phyloP scores from a whole-genome alignment of 2,113 vertebrate species.

The Prunella fulvescens region DNA sequence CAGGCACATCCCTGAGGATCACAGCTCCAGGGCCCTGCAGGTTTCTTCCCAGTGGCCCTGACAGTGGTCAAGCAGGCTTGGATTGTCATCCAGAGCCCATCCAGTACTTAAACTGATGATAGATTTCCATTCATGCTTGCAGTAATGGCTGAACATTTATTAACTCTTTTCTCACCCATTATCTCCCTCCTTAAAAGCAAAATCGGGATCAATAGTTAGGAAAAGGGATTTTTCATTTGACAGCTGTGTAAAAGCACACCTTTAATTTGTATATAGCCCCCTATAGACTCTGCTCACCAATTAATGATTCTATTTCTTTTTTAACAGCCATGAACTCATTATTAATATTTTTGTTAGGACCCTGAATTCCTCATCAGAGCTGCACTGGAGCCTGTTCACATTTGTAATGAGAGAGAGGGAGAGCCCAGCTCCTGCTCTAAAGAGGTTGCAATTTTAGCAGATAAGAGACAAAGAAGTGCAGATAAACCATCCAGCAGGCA shows the following conservation, averaged over 20 bases:
- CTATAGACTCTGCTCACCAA: not conserved
- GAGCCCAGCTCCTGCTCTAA: not conserved
- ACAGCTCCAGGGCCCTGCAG: not conserved
- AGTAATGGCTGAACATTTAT: slow-evolving; percentile 64
- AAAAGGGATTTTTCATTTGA: slow-evolving; percentile 8
- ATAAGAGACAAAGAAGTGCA: not conserved
- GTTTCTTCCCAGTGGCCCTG: not conserved
- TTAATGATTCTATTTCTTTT: not conserved
- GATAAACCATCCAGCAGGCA: not conserved
- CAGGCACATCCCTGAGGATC: fast-evolving
- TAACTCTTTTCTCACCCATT: slow-evolving; percentile 68
- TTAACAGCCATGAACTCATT: not conserved
- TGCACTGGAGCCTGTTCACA: not conserved
- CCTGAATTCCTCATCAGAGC: not conserved
- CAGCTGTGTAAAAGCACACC: not conserved
- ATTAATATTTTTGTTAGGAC: not conserved
- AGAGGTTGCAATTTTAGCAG: not conserved
- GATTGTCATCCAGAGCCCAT: not conserved
- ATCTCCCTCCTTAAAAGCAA: slow-evolving; percentile 53
- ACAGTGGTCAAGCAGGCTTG: not conserved
- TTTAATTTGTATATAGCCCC: not conserved
- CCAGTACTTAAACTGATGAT: slow-evolving; percentile 42
- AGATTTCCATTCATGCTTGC: slow-evolving; percentile 50
- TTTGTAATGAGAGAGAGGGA: not conserved
- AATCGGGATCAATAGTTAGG: slow-evolving; percentile 43